Conservation (phyloP, 92 coral and sea anemone species). For the Parazoanthus atlanticus region DNA sequence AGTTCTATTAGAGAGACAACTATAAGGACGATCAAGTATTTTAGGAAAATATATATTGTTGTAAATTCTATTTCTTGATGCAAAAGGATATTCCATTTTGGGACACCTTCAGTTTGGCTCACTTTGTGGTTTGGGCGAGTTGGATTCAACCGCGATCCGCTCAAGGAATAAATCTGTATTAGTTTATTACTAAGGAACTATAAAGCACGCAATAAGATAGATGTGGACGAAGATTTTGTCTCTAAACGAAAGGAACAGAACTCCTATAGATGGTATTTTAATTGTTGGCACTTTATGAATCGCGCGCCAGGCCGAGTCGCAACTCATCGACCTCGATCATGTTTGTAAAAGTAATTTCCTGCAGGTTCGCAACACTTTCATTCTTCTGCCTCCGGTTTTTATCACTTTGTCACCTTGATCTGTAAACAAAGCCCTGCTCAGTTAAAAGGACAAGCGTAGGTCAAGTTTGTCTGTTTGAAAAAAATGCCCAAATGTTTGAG, state of each 20-base stretch:
- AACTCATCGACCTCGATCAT: constrained; percentile 3
- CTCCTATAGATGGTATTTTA: constrained; percentile 10
- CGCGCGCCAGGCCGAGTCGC: not conserved
- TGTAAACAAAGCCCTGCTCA: constrained; percentile 30
- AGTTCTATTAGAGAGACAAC: not conserved
- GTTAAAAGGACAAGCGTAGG: constrained; percentile 27
- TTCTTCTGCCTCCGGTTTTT: constrained; percentile 30
- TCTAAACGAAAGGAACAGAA: not conserved
- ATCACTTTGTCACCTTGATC: constrained; percentile 37
- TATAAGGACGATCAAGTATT: too few relatives aligned
- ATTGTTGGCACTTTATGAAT: constrained; percentile 20
- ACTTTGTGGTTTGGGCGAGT: constrained; percentile 17
- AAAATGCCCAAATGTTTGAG: not conserved
- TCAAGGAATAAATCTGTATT: not conserved
- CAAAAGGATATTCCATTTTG: not conserved
- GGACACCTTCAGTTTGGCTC: constrained; percentile 14
- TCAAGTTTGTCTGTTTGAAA: not conserved
- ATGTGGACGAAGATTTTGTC: not conserved
- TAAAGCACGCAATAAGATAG: not conserved
- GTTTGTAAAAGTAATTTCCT: constrained; percentile 29
- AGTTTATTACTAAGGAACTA: not conserved
- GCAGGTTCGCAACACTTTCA: constrained; percentile 39
- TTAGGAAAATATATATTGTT: not conserved
- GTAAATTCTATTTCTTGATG: not conserved
- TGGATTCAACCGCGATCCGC: not conserved